phyloP scores from a whole-genome alignment of 2,797 vertebrate genomes.

The Bovichtus variegatus region DNA sequence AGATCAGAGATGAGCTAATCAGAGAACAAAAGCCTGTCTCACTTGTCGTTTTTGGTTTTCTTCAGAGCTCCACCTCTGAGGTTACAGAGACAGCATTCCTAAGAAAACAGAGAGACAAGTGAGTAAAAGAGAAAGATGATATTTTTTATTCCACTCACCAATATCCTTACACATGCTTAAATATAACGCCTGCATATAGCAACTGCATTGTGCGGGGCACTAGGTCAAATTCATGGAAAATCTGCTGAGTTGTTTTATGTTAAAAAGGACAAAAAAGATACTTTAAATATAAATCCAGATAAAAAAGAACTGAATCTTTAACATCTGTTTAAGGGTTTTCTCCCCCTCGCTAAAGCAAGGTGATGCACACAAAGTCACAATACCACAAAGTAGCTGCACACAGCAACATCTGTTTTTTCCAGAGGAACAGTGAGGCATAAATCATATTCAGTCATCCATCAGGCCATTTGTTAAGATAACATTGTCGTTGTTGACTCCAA shows the following conservation, averaged over 20 bases:
- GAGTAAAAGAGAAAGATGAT: slow-evolving; percentile 11
- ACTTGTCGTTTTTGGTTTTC: slow-evolving; percentile 93
- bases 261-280: background rate
- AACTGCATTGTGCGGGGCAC: background rate
- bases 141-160: background rate
- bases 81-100: slow-evolving; percentile 98
- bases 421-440: background rate
- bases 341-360: background rate
- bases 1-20: slow-evolving; percentile 61
- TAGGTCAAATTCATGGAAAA: background rate
- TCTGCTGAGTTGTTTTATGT: background rate
- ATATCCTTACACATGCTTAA: background rate
- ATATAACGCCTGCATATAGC: background rate
- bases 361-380: background rate
- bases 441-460: background rate
- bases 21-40: slow-evolving; percentile 74
- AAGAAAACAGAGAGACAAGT: slow-evolving; percentile 30
- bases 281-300: background rate
- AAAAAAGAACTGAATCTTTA: background rate
- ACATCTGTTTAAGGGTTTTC: background rate
- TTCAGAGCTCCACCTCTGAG: slow-evolving; percentile 98
- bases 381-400: background rate
- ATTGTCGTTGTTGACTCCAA: background rate
- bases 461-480: background rate
- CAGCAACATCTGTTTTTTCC: background rate